Evolutionary conservation across 2,888 invertebrate species (phyloP), one percentile per base, ranked within the genome.

Genomic region (Mythimna loreyi): DNA sequence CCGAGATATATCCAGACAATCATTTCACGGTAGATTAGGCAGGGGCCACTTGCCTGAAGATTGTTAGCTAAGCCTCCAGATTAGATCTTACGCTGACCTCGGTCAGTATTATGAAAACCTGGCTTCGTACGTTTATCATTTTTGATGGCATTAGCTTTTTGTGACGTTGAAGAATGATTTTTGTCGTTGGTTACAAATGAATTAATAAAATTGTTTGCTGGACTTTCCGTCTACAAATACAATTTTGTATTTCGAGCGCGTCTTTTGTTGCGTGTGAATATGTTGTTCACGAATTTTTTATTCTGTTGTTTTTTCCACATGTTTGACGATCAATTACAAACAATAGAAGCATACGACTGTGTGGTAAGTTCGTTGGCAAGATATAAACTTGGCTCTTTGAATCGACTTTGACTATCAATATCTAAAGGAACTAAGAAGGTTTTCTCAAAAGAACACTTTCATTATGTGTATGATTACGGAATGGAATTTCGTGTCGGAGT

Each of bases 1-100:
- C 57, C 68, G 57, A 69, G 67, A 63, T 62, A 81, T 75, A 75
- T 66, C 67, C 58, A 78, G 78, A 80, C 74, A 80, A 80, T 80
- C 62, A 80, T 80, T 84, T 80, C 80, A 78, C 72, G 85, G 78
- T 78, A 78, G 74, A 83, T 80, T 83, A 80, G 69, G 74, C 80
- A 64, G 40, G 52, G 59, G 30, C 65, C 70, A 73, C 83, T 83
- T 71, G 72, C 59, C 56, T 67, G 47, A 60, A 82, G 78, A 82
- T 82, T 75, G 75, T 72, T 62, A 60, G 57, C 67, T 72, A 74
- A 84, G 72, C 71, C 53, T 33, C 11, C n/a, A 65, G 80, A 78
- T 72, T 69, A 75, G 58, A 63, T 25, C 45, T 43, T 19, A 63
- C 40, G 56, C 43, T 49, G 67, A 66, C 58, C 53, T 50, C 28